Evolutionary conservation across 2,888 invertebrate genomes (phyloP).

Genomic region (Notodonta dromedarius): DNA sequence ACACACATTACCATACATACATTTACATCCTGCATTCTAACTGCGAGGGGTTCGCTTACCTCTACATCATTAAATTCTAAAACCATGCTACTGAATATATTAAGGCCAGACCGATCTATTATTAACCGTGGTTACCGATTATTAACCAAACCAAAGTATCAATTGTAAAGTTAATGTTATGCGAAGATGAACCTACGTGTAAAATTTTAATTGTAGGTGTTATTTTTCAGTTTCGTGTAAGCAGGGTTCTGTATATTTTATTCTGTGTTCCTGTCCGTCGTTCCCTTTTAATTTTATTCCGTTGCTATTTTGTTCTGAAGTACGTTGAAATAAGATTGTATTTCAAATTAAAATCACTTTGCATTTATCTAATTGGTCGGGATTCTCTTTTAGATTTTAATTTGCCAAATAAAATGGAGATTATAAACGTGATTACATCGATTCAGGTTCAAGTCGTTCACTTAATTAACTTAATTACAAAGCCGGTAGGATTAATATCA

Average conservation of each 20-base stretch:
- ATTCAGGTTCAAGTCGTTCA: background rate
- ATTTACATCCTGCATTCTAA: background rate
- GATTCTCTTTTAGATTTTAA: background rate
- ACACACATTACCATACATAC: background rate
- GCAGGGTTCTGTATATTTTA: no score
- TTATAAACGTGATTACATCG: background rate
- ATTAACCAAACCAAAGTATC: constrained; percentile 5
- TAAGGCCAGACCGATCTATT: background rate
- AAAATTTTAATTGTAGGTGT: background rate
- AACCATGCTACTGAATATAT: background rate
- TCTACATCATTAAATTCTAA: constrained; percentile 1
- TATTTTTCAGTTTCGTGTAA: background rate
- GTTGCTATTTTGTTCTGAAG: background rate
- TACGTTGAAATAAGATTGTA: background rate
- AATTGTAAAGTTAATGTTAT: constrained; percentile 3
- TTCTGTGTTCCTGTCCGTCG: background rate
- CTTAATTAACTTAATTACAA: constrained; percentile 4
- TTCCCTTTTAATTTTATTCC: background rate
- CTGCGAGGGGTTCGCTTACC: background rate
- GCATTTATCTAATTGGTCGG: no score
- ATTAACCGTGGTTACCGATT: constrained; percentile 4
- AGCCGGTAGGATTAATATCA: constrained; percentile 7
- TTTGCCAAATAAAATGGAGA: background rate
- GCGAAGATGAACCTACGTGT: background rate
- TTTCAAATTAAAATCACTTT: background rate